phyloP scores from a whole-genome alignment of 1,140 invertebrate genomes.

The Lethocerus indicus region DNA sequence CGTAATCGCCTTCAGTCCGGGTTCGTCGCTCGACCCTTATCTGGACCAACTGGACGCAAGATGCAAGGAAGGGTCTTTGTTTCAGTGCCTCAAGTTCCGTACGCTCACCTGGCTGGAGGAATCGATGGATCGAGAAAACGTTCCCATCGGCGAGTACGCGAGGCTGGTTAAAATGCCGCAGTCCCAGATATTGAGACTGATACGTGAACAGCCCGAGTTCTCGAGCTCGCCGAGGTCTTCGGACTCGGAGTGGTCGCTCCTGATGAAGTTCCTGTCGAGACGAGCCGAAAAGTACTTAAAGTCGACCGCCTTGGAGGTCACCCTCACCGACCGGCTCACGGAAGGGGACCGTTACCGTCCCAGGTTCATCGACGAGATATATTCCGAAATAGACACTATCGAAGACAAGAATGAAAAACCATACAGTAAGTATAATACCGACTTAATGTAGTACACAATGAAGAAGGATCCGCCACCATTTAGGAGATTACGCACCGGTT shows the following conservation, averaged over 20 bases:
- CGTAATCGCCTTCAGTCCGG: constrained; percentile 53
- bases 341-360: constrained; percentile 48
- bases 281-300: constrained; percentile 53
- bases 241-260: too few species aligned
- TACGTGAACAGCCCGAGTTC: too few species aligned
- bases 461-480: too few species aligned
- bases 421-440: constrained; percentile 45
- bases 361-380: constrained; percentile 63
- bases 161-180: constrained; percentile 44
- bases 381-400: constrained; percentile 58
- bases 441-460: background rate
- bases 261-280: constrained; percentile 49
- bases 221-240: too few species aligned
- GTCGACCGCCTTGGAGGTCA: constrained; percentile 52
- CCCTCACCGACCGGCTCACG: constrained; percentile 46
- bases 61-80: constrained; percentile 54
- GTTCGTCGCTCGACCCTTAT: constrained; percentile 53
- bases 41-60: constrained; percentile 46
- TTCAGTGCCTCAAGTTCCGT: constrained; percentile 63
- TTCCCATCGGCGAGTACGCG: constrained; percentile 46
- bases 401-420: constrained; percentile 59
- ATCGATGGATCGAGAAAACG: constrained; percentile 43
- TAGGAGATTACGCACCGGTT: too few species aligned
- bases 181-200: constrained; percentile 38
- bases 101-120: constrained; percentile 53